Evolutionary conservation across 2,888 invertebrate genomes (phyloP), one percentile per base, ranked within the genome.

Genomic region (Erannis defoliaria): DNA sequence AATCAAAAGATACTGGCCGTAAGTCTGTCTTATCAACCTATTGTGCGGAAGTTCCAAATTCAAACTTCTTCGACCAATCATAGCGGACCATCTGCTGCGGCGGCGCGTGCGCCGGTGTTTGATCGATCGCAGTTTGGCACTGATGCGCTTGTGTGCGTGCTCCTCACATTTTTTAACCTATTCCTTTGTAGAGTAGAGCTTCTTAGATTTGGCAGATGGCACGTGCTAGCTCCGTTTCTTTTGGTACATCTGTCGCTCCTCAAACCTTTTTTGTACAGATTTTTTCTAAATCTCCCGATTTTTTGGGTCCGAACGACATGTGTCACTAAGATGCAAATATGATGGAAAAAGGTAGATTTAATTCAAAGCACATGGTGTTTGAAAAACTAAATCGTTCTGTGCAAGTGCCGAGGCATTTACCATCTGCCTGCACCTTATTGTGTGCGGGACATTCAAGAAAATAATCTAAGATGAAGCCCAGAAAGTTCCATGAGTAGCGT

Each of bases 201-300:
- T 80, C 89, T 89, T 84, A 63, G 90, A 90, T 92, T 93, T 92
- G 89, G 92, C 92, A 93, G 92, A 93, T 91, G 92, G 92, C 92
- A 92, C 92, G 92, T 90, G 92, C 92, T 86, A 64, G 63, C 76
- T 74, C 78, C 76, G 84, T 82, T 88, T 86, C 87, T 89, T 89
- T 86, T 76, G 78, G 83, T 88, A 83, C 92, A 93, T 90, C 92
- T 93, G 92, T 86, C 92, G 89, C 73, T 83, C 74, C 86, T 86
- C 80, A 71, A 73, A 74, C 77, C 78, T 82, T 90, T 91, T 88
- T 86, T 82, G 76, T 69, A 61, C 19, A 40, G 75, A 78, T 86
- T 88, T 91, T 84, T 78, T 76, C 63, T 56, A 72, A 75, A 81
- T 79, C 76, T 76, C 75, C 37, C 63, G 72, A 72, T 75, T 88